These are phyloP conservation scores for Melierax canorus DNA, from an alignment of 2,113 vertebrate species.

Conservation along the genomic window DNA sequence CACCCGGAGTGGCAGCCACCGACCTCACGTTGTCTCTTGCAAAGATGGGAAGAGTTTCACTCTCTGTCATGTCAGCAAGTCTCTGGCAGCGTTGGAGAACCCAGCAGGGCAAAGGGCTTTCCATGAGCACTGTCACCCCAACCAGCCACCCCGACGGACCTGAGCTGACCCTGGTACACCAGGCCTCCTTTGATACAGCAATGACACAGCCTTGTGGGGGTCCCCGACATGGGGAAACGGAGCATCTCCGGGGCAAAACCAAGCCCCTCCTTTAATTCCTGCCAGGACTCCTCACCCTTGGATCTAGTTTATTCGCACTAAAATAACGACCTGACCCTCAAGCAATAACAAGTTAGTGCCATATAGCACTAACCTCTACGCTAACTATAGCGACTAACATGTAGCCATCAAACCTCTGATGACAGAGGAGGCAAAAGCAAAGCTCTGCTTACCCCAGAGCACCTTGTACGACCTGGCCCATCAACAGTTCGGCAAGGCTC, in stretches of 20 bases:
- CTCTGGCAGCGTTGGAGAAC: not conserved
- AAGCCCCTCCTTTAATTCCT: not conserved
- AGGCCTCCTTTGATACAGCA: not conserved
- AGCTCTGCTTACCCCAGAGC: not conserved
- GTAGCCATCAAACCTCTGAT: not conserved
- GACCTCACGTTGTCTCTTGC: not conserved
- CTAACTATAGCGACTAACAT: not conserved
- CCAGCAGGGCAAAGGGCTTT: not conserved
- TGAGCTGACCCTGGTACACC: not conserved
- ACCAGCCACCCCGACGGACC: fast-evolving
- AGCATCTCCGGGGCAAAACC: not conserved
- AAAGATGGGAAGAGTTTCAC: not conserved
- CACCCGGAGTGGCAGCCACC: fast-evolving
- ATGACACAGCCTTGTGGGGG: not conserved
- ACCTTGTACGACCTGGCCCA: fast-evolving
- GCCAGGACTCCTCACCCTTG: not conserved
- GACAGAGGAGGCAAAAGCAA: not conserved
- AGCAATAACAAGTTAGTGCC: not conserved
- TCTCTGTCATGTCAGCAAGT: not conserved
- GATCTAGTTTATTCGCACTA: not conserved
- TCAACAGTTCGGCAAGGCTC: not conserved
- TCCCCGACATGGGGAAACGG: fast-evolving
- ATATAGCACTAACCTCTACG: not conserved
- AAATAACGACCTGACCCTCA: not conserved
- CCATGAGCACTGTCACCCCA: not conserved